A percentile compares a stretch with the other conserved stretches of the same genome.
phyloP scores from a whole-genome alignment of 1,140 invertebrate genomes.

The Habropoda laboriosa region DNA sequence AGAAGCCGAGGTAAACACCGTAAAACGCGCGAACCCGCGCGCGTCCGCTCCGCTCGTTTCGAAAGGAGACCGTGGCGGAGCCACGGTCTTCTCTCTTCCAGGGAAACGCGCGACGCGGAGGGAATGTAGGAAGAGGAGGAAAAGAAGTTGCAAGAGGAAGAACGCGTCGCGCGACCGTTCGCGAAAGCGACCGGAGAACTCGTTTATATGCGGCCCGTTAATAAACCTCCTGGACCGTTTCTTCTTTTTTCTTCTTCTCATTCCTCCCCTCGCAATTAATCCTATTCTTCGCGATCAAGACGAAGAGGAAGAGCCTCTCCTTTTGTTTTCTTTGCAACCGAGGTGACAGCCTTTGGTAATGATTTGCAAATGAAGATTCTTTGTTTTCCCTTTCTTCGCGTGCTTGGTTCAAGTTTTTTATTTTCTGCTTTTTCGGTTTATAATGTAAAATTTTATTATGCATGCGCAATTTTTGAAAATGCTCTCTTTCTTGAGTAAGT shows the following conservation, averaged over 20 bases:
- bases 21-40: slow-evolving; percentile 56
- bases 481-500: too few relatives aligned
- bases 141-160: slow-evolving; percentile 39
- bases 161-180: slow-evolving; percentile 31
- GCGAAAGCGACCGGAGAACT: slow-evolving; percentile 36
- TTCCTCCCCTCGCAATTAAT: neutral
- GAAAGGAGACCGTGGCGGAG: slow-evolving; percentile 51
- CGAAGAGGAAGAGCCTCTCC: too few relatives aligned
- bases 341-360: too few relatives aligned
- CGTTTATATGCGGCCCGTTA: slow-evolving; percentile 42
- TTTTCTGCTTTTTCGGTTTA: too few relatives aligned
- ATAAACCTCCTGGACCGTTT: slow-evolving; percentile 6
- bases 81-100: neutral
- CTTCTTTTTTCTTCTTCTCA: neutral
- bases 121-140: slow-evolving; percentile 51
- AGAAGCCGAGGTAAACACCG: slow-evolving; percentile 55
- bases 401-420: too few relatives aligned
- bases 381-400: too few relatives aligned
- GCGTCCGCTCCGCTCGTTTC: slow-evolving; percentile 38
- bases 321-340: too few relatives aligned
- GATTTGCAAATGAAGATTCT: too few relatives aligned
- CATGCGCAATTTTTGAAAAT: too few relatives aligned
- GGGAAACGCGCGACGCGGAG: slow-evolving; percentile 35
- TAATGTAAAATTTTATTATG: too few relatives aligned
- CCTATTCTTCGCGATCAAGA: too few relatives aligned